A percentile compares a stretch with the other conserved stretches of the same genome.
phyloP scores from a whole-genome alignment of 2,797 vertebrate species.

The Meda fulgida region DNA sequence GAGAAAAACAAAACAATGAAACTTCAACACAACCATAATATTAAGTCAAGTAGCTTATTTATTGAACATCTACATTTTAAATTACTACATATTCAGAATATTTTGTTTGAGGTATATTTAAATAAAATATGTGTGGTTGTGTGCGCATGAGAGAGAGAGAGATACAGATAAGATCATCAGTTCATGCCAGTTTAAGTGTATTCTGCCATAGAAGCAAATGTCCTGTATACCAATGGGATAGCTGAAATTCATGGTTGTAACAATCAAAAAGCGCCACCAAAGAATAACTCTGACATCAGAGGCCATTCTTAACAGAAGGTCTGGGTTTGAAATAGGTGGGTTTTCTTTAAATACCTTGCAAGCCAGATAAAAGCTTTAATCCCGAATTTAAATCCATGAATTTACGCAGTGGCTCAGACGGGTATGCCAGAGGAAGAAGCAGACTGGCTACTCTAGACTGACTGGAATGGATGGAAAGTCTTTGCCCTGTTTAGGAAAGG shows the following conservation, averaged over 20 bases:
- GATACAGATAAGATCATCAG: not conserved
- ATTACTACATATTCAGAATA: not conserved
- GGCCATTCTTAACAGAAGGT: not conserved
- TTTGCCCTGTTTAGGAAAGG: conserved; percentile 51
- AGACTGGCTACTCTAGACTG: conserved; percentile 13
- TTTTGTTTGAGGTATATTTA: not conserved
- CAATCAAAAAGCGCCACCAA: not conserved
- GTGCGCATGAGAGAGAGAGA: not conserved
- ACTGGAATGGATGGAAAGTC: conserved; percentile 45
- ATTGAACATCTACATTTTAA: not conserved
- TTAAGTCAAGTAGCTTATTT: not conserved
- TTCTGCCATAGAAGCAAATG: not conserved
- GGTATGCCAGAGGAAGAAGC: not conserved
- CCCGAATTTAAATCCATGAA: not conserved
- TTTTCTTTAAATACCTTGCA: not conserved
- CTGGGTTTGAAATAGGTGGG: not conserved
- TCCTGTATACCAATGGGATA: not conserved
- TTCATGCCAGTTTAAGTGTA: not conserved
- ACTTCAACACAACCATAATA: not conserved
- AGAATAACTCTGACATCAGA: not conserved
- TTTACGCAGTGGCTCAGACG: not conserved
- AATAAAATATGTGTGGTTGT: not conserved
- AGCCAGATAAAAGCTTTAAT: not conserved
- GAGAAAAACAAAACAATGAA: not conserved
- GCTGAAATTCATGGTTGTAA: not conserved